A percentile compares a stretch with the other conserved stretches of the same genome.
These are phyloP conservation scores for Phengaris arion DNA, from an alignment of 2,888 invertebrate genomes.

Conservation along the genomic window DNA sequence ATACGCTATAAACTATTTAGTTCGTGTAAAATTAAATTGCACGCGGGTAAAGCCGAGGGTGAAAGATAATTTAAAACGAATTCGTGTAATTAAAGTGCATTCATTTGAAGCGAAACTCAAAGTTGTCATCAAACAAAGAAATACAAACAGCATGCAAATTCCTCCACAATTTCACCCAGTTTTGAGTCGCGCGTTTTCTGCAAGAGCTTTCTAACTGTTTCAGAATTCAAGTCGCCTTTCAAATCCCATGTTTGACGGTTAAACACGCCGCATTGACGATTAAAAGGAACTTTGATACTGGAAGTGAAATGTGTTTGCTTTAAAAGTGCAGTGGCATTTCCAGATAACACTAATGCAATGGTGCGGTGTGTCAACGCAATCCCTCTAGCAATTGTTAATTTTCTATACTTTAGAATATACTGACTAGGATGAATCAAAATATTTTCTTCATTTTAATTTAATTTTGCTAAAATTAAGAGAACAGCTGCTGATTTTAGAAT, in stretches of 20 bases:
- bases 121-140: constrained; percentile 17
- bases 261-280: constrained; percentile 37
- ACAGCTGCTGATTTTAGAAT: not conserved
- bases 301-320: constrained; percentile 33
- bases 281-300: constrained; percentile 35
- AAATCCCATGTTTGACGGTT: constrained; percentile 37
- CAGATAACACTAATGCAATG: constrained; percentile 13
- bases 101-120: not conserved
- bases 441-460: not conserved
- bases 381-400: not conserved
- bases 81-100: not conserved
- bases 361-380: too few relatives aligned
- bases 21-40: too few relatives aligned
- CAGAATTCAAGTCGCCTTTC: constrained; percentile 33
- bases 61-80: not conserved
- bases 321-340: constrained; percentile 20
- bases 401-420: not conserved
- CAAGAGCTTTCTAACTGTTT: constrained; percentile 32
- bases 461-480: not conserved
- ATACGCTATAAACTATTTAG: too few relatives aligned
- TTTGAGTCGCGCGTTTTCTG: constrained; percentile 25
- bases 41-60: too few relatives aligned
- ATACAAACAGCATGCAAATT: constrained; percentile 26
- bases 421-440: too few relatives aligned
- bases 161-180: constrained; percentile 31